phyloP scores from a whole-genome alignment of 2,888 invertebrate genomes.

The Synergus japonicus region DNA sequence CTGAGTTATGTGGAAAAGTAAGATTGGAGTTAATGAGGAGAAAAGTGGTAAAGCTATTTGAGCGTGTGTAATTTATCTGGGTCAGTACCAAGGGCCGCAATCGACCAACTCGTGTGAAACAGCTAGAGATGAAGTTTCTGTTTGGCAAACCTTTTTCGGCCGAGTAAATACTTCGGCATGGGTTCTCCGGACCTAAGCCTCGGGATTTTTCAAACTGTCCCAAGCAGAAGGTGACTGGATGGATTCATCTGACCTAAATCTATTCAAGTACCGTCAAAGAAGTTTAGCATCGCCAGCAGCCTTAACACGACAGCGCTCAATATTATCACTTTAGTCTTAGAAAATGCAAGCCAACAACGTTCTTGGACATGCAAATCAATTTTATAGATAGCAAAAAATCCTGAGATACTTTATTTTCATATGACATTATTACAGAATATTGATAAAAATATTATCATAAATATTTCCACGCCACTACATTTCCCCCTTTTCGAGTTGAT shows the following conservation, averaged over 20 bases:
- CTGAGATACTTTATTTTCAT: no score
- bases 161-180: constrained; percentile 44
- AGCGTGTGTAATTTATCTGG: constrained; percentile 41
- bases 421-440: no score
- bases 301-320: neutral
- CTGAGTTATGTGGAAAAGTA: neutral
- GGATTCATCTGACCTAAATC: constrained; percentile 34
- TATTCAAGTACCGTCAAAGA: neutral
- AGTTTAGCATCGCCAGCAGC: neutral
- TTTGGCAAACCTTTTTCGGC: constrained; percentile 46
- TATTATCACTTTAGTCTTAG: neutral
- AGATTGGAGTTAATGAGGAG: constrained; percentile 1
- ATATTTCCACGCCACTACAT: no score
- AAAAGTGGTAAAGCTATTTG: constrained; percentile 21
- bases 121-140: constrained; percentile 46
- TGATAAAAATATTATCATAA: no score
- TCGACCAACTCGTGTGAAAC: constrained; percentile 37
- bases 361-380: neutral
- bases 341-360: neutral
- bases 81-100: constrained; percentile 37
- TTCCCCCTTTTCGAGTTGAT: no score
- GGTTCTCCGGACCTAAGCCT: constrained; percentile 34
- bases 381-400: neutral
- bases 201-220: constrained; percentile 33
- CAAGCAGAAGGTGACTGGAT: constrained; percentile 27